A percentile compares a stretch with the other conserved stretches of the same genome.
These are phyloP conservation scores for Sorex fumeus DNA, from an alignment of 2,113 vertebrate genomes.

Conservation along the genomic window DNA sequence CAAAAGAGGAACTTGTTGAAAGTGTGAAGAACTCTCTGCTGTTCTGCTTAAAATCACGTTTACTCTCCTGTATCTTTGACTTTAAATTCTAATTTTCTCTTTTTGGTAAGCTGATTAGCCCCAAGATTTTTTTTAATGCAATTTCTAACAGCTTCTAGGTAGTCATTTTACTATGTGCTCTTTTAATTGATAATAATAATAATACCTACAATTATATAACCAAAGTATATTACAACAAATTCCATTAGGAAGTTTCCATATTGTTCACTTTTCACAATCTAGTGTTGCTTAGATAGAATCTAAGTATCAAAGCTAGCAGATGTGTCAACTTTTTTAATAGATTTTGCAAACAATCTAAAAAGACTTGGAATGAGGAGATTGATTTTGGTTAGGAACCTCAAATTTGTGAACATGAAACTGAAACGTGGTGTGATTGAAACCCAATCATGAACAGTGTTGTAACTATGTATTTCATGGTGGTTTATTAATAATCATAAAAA, in stretches of 20 bases:
- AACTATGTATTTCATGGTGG: neutral
- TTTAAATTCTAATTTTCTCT: conserved; percentile 38
- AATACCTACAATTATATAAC: conserved; percentile 34
- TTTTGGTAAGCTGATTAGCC: conserved; percentile 40
- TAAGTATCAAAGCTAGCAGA: conserved; percentile 36
- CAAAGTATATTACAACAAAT: conserved; percentile 26
- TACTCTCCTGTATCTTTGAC: neutral
- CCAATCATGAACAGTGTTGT: too few species aligned
- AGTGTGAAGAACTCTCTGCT: neutral
- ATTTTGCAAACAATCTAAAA: neutral
- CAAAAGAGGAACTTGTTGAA: too few species aligned
- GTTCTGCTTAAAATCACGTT: neutral
- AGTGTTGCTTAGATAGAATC: neutral
- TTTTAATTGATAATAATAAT: conserved; percentile 60
- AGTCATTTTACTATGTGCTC: conserved; percentile 36
- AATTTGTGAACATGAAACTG: neutral
- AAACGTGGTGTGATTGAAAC: neutral
- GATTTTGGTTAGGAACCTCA: neutral
- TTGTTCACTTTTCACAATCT: conserved; percentile 41
- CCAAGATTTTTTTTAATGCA: conserved; percentile 45
- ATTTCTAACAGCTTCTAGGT: conserved; percentile 18
- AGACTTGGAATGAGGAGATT: neutral
- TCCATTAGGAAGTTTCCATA: conserved; percentile 5
- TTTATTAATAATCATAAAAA: neutral
- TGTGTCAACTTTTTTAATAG: neutral